Base-by-base conservation (phyloP, 2,113 vertebrate species). In the Trogon surrucura region DNA sequence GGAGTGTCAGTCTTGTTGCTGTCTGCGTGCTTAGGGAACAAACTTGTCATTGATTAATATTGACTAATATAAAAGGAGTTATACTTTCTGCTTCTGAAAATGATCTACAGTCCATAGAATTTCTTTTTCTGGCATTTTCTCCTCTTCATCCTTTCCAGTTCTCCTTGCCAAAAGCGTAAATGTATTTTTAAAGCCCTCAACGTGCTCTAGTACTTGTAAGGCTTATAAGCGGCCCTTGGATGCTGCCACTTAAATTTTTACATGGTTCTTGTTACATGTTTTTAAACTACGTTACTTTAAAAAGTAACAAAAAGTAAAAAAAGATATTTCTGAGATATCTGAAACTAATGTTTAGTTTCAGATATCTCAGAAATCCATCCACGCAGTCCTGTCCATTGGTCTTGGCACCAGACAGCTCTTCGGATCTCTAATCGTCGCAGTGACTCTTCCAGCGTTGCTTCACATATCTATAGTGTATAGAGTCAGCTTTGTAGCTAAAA, bases 101-200 rank as follows among this genome's bases (percentile, higher is more conserved):
- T 69, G 1, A 62, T 74, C 29, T 80, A 19, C 53, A 56, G 60
- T 91, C 88, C 22, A 15, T 20, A 67, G 51, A 89, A 87, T 91
- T 96, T 84, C 34, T 58, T 62, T 61, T 54, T 69, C 50, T 79
- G 80, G 22, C 23, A 45, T 72, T 77, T 44, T 71, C 16, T 41
- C 48, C 25, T 78, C 80, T 82, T 91, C 22, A 47, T 75, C 21
- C 56, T 93, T 94, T 81, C 75, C 64, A 26, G 30, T 89, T 96
- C 77, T 85, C 38, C 72, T 85, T 87, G 45, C 21, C 60, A 65
- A 87, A 90, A 83, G 44, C n/a, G 60, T 92, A 64, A 79, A 95
- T 62, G 34, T 80, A 78, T 93, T 95, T 94, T 95, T 92, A 86
- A 92, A 94, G 67, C 32, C 83, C 53, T 91, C 64, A 85, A 16